These are phyloP conservation scores for Cherax destructor DNA, from an alignment of 1,140 invertebrate species.

Conservation along the genomic window DNA sequence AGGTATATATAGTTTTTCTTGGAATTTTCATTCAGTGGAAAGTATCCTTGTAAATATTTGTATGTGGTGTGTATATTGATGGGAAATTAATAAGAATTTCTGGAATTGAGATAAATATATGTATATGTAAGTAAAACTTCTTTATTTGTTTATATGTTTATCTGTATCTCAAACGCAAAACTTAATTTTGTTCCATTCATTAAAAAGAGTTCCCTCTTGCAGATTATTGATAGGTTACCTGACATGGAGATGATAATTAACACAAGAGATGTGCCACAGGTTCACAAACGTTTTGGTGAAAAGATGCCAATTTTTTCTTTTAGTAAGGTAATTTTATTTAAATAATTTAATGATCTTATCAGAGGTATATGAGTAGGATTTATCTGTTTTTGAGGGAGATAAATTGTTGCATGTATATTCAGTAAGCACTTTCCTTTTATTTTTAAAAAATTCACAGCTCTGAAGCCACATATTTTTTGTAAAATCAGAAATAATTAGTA, in stretches of 20 bases:
- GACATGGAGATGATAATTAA: constrained; percentile 94
- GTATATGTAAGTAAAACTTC: no score
- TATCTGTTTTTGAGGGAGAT: no score
- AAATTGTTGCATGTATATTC: no score
- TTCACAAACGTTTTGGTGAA: constrained; percentile 80
- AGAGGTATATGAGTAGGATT: no score
- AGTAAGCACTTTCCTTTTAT: no score
- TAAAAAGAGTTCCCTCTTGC: not conserved
- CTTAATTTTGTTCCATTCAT: not conserved
- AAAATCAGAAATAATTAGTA: no score
- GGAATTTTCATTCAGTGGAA: not conserved
- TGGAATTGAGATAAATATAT: no score
- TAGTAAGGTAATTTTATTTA: constrained; percentile 84
- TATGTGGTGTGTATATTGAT: not conserved
- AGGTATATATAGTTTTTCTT: constrained; percentile 74
- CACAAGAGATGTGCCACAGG: constrained; percentile 94
- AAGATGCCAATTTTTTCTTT: constrained; percentile 93
- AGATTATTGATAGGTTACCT: constrained; percentile 80
- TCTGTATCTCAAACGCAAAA: no score
- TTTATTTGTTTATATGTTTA: not conserved
- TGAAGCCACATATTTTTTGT: no score
- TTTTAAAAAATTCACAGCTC: no score
- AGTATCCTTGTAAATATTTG: not conserved
- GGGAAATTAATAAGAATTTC: no score
- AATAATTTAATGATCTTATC: no score